A percentile compares a stretch with the other conserved stretches of the same genome.
Evolutionary conservation across 2,797 vertebrate species (phyloP).

Genomic region (Crypturellus tataupa): DNA sequence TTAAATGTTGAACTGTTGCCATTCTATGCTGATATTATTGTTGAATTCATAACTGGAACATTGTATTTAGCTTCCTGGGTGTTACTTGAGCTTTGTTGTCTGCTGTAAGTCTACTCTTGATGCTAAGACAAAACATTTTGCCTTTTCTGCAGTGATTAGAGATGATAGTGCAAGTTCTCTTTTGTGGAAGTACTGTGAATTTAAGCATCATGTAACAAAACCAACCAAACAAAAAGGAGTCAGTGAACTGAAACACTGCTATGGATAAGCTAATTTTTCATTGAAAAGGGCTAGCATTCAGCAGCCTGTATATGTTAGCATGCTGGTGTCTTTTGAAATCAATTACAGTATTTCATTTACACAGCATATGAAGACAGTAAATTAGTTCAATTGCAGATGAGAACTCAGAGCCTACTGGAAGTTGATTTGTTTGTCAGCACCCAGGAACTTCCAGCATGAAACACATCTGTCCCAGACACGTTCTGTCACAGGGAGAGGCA

Average conservation of each 20-base stretch:
- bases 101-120: not conserved
- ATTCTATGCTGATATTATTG: not conserved
- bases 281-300: not conserved
- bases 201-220: conserved; percentile 1
- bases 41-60: not conserved
- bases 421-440: conserved; percentile 45
- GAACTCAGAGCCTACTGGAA: conserved; percentile 35
- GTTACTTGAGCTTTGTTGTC: not conserved
- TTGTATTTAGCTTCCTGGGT: not conserved
- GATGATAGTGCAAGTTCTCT: not conserved
- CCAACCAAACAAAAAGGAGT: conserved; percentile 4
- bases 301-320: not conserved
- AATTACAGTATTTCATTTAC: conserved; percentile 31
- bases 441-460: conserved; percentile 29
- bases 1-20: not conserved
- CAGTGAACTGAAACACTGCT: not conserved
- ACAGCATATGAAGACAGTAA: conserved; percentile 30
- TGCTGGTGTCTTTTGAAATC: conserved; percentile 22
- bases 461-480: not conserved
- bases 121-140: not conserved
- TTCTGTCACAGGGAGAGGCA: not conserved
- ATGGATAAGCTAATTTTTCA: not conserved
- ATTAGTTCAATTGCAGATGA: conserved; percentile 52
- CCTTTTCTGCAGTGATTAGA: not conserved
- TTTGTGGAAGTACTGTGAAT: not conserved